Base-by-base conservation (phyloP, 2,113 vertebrate genomes). In the Hippocampus guttulatus region DNA sequence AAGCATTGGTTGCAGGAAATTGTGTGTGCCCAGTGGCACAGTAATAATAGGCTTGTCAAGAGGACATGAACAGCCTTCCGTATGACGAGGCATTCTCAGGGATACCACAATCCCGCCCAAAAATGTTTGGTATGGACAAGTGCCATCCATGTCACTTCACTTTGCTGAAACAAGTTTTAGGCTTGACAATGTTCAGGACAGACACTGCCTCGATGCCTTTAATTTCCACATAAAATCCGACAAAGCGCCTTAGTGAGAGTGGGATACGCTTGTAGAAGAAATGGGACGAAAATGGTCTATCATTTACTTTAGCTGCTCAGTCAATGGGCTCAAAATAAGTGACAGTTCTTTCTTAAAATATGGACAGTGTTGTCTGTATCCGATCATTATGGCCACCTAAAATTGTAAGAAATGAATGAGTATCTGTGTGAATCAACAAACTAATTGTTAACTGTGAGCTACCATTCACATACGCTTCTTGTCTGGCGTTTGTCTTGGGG, bases 1-100 rank as follows among this genome's bases (percentile, higher is more conserved):
- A 86, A 82, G 78, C 73, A 75, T 68, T 55, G 66, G 77, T 77
- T 84, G 75, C 43, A 64, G 67, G 69, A 69, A 84, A 71, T 54
- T 73, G 67, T 78, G 76, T 77, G 79, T 4, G 21, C 58, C 45
- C 20, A 62, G 57, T 60, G 68, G 41, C 58, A 79, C 70, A 1
- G 9, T 86, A 88, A 88, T 88, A 77, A 88, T 71, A 83, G 79
- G 51, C 68, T 61, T 38, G 15, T 14, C 54, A 38, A 49, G 62
- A 76, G 67, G 49, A 71, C 15, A 21, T 69, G 57, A 66, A 74
- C 62, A 57, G 70, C 74, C 73, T 76, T 79, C 76, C 74, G 43
- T 70, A 27, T 69, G 69, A 69, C 81, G 79, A 52, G 66, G 27
- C 49, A 74, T 74, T 69, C 72, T 70, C 76, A 72, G 62, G 11